Base-by-base conservation (phyloP, 2,888 invertebrate species). In the Branchinecta sandiegonensis region DNA sequence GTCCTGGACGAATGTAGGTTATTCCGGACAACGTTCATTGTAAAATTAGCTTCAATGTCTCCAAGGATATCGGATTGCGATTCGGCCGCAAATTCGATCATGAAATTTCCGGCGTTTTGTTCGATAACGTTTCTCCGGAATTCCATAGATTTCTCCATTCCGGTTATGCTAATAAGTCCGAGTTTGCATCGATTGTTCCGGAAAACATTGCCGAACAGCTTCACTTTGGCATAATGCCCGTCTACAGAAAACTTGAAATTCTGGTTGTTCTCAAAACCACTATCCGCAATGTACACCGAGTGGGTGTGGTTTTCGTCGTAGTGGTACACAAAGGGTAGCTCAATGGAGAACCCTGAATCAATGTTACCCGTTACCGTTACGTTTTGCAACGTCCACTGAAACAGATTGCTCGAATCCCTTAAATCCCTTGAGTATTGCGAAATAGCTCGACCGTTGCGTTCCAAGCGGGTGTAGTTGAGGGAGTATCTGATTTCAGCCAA, bases 81-180 rank as follows among this genome's bases (percentile, higher is more conserved):
- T 77, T 90, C 88, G 71, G 90, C 88, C 72, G 85, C 84, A 74
- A 95, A 90, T 77, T 94, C 89, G 1, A 95, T 83, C 80, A 95
- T 87, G 75, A 84, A 91, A 67, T 83, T 82, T 0, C 92, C 94
- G 67, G 81, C 84, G 76, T 97, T 97, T 68, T 83, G 82, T 72
- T 85, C 83, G 70, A 96, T 87, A 67, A 81, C 80, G 77, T 96
- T 96, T 65, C 85, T 83, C 74, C 86, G 85, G 69, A 97, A 87
- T 70, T 85, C 83, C 79, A 97, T 83, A 74, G 89, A 88, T 79
- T 99, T 99, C 77, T 99, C 99, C 94, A 97, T 99, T 10, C 99
- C 99, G 70, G 85, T 83, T 46, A 94, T 81, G 0, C 87, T 83
- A 13, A 95, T 81, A 47, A 94, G 78, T 0, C 94, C 91, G 13